Evolutionary conservation across 2,797 vertebrate genomes (phyloP), one percentile per base, ranked within the genome.

Genomic region (Myripristis murdjan): DNA sequence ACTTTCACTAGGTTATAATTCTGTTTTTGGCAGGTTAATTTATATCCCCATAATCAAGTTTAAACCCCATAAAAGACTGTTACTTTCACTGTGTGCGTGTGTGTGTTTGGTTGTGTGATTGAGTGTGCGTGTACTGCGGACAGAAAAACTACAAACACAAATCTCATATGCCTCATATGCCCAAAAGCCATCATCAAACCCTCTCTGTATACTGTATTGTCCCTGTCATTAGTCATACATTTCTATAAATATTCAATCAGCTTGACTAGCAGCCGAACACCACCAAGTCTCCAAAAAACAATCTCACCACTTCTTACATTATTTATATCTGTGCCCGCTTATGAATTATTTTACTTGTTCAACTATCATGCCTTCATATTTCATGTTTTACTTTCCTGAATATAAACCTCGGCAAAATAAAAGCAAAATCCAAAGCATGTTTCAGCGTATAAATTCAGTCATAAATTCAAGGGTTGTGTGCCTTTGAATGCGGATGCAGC

Each of bases 211-310:
- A 75, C 81, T 82, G 73, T 74, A 78, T 83, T 79, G 85, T 87
- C 79, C 85, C 56, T 82, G 83, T 90, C 92, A 88, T 93, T 91
- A 90, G 87, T 91, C 88, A 93, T 79, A 89, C 73, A 75, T 82
- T 89, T 90, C 89, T 89, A 91, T 92, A 91, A 92, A 93, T 92
- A 93, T 93, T 90, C 89, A 89, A 92, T 90, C 85, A 91, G 84
- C 74, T 77, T 88, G 86, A 91, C 82, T 76, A 83, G 79, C 67
- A 84, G 76, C 79, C 56, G 52, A 84, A 84, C 73, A 72, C 81
- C 78, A 84, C 83, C 18, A 24, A 48, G 67, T 87, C 89, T 78
- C 70, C 70, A 86, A 84, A 89, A 90, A 87, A 87, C 86, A 91
- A 90, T 92, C 76, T 90, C 80, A 67, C 81, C 43, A 53, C 41